Percentiles rank a stretch among this genome's conserved stretches.
Conservation (phyloP, 1,140 invertebrate genomes). For the Zaprionus davidi region DNA sequence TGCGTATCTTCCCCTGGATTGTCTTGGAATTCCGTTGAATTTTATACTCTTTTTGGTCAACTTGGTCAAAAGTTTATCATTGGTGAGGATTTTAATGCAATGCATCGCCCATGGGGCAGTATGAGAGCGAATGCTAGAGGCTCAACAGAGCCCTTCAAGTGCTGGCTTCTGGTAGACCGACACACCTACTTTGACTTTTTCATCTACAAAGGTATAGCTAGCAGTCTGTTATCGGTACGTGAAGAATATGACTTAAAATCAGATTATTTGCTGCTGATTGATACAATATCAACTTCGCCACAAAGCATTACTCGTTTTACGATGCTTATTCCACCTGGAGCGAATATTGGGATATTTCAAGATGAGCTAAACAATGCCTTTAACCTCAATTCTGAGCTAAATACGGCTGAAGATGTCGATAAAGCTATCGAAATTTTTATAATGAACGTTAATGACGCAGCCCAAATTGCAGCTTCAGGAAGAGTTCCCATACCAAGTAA, state of each 20-base stretch:
- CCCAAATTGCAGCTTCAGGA: conserved; percentile 2
- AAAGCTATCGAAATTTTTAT: too few relatives aligned
- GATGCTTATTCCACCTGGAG: neutral
- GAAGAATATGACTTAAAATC: neutral
- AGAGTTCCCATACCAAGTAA: neutral
- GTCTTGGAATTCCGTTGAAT: too few relatives aligned
- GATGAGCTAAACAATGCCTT: conserved; percentile 3
- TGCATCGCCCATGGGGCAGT: too few relatives aligned
- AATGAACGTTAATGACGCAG: neutral
- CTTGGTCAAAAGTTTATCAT: conserved; percentile 1
- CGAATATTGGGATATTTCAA: neutral
- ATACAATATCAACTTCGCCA: neutral
- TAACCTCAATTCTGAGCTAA: neutral
- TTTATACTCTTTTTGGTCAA: neutral
- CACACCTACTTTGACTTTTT: too few relatives aligned
- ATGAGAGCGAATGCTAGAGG: too few relatives aligned
- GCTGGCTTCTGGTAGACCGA: too few relatives aligned
- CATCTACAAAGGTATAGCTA: too few relatives aligned
- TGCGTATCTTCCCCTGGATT: too few relatives aligned
- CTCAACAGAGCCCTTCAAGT: too few relatives aligned
- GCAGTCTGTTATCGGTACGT: too few relatives aligned
- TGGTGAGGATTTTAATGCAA: too few relatives aligned
- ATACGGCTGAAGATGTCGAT: too few relatives aligned
- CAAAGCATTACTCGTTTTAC: neutral
- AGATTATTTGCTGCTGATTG: neutral